These are phyloP conservation scores for Megathymus violae DNA, from an alignment of 1,140 invertebrate species.

Conservation along the genomic window DNA sequence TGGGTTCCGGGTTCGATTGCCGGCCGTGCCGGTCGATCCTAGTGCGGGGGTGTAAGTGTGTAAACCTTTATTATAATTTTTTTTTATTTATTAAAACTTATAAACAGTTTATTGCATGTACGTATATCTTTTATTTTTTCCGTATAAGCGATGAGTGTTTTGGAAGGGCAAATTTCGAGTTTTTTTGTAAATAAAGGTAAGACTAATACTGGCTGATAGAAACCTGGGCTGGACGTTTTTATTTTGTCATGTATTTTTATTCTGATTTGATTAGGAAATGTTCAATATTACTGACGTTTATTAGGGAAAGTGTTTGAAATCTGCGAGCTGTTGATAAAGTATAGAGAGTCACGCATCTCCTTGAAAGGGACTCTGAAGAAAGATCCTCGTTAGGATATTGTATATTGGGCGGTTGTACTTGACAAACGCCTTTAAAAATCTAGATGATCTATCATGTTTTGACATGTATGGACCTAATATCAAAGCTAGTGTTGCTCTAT, in stretches of 20 bases:
- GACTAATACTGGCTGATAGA: neutral
- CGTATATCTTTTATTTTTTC: conserved; percentile 9
- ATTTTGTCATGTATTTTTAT: conserved; percentile 5
- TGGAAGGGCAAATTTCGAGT: conserved; percentile 6
- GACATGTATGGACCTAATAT: conserved; percentile 19
- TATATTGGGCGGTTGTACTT: conserved; percentile 27
- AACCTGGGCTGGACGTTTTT: conserved; percentile 7
- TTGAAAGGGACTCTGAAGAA: conserved; percentile 6
- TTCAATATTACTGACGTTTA: conserved; percentile 26
- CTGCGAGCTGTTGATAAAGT: conserved; percentile 21
- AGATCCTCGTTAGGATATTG: neutral
- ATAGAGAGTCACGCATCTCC: conserved; percentile 10
- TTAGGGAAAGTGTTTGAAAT: conserved; percentile 21
- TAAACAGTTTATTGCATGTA: conserved; percentile 17
- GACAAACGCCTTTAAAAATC: conserved; percentile 40
- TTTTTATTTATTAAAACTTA: conserved; percentile 31
- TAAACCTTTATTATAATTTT: no score
- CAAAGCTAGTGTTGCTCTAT: conserved; percentile 23
- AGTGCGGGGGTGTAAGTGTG: no score
- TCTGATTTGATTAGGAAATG: neutral
- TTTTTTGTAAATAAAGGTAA: conserved; percentile 4
- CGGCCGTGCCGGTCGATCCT: no score
- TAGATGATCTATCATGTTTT: conserved; percentile 29
- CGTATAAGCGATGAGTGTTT: conserved; percentile 2
- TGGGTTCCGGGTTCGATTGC: no score